These are phyloP conservation scores for Galeruca laticollis DNA, from an alignment of 2,888 invertebrate species.

Conservation along the genomic window DNA sequence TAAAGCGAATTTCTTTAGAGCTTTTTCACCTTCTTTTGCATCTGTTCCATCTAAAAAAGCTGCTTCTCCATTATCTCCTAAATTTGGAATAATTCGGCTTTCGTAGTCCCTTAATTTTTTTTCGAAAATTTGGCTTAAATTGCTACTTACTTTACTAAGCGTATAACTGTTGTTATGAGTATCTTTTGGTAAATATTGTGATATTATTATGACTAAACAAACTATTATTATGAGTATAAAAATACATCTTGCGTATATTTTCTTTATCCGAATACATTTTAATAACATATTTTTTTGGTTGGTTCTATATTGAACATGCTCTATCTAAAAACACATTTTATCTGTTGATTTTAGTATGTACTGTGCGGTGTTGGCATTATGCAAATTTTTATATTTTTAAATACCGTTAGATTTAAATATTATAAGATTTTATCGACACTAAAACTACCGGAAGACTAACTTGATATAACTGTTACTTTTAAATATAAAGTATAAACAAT, in stretches of 20 bases:
- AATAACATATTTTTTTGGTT: slow-evolving; percentile 51
- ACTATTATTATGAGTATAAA: slow-evolving; percentile 37
- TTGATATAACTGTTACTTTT: slow-evolving; percentile 25
- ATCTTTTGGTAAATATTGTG: slow-evolving; percentile 36
- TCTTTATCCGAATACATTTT: slow-evolving; percentile 55
- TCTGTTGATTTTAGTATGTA: slow-evolving; percentile 2
- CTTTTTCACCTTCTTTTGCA: slow-evolving; percentile 78
- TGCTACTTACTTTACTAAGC: slow-evolving; percentile 37
- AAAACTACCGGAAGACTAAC: slow-evolving; percentile 26
- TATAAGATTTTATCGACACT: slow-evolving; percentile 5
- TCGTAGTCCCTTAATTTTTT: slow-evolving; percentile 66
- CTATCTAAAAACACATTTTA: slow-evolving; percentile 4
- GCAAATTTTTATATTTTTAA: slow-evolving; percentile 23
- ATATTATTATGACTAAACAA: slow-evolving; percentile 34
- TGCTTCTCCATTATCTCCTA: slow-evolving; percentile 80
- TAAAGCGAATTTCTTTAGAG: slow-evolving; percentile 86
- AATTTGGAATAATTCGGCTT: slow-evolving; percentile 73
- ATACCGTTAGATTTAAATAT: slow-evolving; percentile 22
- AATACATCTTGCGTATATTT: slow-evolving; percentile 50
- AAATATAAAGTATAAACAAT: slow-evolving; percentile 18
- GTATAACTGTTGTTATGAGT: slow-evolving; percentile 6
- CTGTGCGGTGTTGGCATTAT: slow-evolving; percentile 33
- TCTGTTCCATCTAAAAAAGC: slow-evolving; percentile 77
- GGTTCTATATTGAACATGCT: slow-evolving; percentile 16
- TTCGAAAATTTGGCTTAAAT: slow-evolving; percentile 49